Conservation (phyloP, 2,113 vertebrate species). For the Mustela nigripes region DNA sequence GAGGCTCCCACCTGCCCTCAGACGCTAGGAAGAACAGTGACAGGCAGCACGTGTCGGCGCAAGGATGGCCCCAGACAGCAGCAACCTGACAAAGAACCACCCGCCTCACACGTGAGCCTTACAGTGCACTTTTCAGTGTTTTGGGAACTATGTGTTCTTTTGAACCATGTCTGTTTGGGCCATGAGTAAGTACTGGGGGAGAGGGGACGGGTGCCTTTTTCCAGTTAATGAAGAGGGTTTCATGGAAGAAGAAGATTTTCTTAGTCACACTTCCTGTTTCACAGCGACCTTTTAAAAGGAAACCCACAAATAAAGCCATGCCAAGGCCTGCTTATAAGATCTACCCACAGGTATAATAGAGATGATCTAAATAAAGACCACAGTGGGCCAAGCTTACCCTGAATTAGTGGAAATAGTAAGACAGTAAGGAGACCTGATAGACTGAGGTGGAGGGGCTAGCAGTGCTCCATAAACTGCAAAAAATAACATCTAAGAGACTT, state of each 20-base stretch:
- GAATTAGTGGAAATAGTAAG: conserved; percentile 75
- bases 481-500: background rate
- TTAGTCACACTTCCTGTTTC: conserved; percentile 84
- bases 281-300: conserved; percentile 80
- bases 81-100: background rate
- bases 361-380: conserved; percentile 66
- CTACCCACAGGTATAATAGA: conserved; percentile 78
- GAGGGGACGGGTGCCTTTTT: background rate
- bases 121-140: conserved; percentile 9
- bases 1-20: background rate
- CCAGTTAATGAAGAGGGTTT: conserved; percentile 74
- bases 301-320: conserved; percentile 75
- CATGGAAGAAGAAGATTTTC: conserved; percentile 73
- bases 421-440: conserved; percentile 32
- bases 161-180: conserved; percentile 52
- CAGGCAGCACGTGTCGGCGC: fast-evolving
- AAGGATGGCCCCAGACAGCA: background rate
- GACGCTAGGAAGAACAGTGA: background rate
- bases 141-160: conserved; percentile 68
- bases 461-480: background rate
- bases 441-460: conserved; percentile 36
- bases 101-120: background rate
- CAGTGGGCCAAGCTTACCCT: background rate
- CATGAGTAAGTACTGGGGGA: conserved; percentile 62
- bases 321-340: conserved; percentile 58